Conservation (phyloP, 2,888 invertebrate species). For the Stenolophus ochropezus region DNA sequence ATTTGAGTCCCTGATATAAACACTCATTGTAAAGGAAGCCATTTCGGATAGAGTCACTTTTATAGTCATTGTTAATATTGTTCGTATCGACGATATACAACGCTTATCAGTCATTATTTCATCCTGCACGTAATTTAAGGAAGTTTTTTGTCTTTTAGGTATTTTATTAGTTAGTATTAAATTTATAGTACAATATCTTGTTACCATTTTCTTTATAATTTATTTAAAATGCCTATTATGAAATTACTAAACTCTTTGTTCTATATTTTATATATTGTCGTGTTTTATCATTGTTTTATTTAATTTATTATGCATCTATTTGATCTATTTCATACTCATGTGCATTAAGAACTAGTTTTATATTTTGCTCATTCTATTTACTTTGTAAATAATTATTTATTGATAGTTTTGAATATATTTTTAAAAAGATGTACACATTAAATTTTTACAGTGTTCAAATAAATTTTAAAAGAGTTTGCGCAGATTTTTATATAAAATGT, state of each 20-base stretch:
- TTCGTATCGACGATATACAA: neutral
- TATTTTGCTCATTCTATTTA: slow-evolving; percentile 12
- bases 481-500: neutral
- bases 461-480: neutral
- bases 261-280: slow-evolving; percentile 20
- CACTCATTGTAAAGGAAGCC: slow-evolving; percentile 15
- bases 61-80: slow-evolving; percentile 34
- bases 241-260: neutral
- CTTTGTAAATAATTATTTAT: slow-evolving; percentile 18
- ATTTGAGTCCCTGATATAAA: too few relatives aligned
- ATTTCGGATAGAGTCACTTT: slow-evolving; percentile 12
- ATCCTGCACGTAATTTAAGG: neutral
- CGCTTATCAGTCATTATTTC: slow-evolving; percentile 34
- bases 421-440: slow-evolving; percentile 1
- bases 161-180: slow-evolving; percentile 36
- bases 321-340: neutral
- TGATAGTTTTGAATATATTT: slow-evolving; percentile 11
- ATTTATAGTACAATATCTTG: slow-evolving; percentile 46
- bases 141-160: slow-evolving; percentile 1
- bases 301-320: slow-evolving; percentile 13
- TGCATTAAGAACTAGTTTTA: slow-evolving; percentile 4
- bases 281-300: slow-evolving; percentile 10
- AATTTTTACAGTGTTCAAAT: slow-evolving; percentile 6
- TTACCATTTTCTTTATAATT: slow-evolving; percentile 42
- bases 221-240: slow-evolving; percentile 1